Base-by-base conservation (phyloP, 2,113 vertebrate genomes). In the Camelus dromedarius region DNA sequence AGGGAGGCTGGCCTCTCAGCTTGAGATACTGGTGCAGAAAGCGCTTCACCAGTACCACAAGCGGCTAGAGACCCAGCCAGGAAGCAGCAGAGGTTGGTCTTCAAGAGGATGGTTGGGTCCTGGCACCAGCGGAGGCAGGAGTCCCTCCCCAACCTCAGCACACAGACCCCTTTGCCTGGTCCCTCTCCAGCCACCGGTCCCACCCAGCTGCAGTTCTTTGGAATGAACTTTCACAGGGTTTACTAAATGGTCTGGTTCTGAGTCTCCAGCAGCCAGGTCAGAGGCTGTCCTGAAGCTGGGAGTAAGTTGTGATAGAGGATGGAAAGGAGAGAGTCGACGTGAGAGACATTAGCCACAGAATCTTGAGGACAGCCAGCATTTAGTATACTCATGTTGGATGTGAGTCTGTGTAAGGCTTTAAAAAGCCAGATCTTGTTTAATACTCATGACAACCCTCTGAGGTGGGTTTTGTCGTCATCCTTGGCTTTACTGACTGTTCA, bases 161-260 rank as follows among this genome's bases (percentile, higher is more conserved):
- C 80, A 32, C 32, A 70, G 80, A 80, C 72, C 56, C 77, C 24
- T 64, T n/a, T 60, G 24, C 20, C 14, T 48, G 28, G 76, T 87
- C n/a, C 28, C 52, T 28, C 20, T 56, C 28, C 19, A 50, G 66
- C 80, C 38, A 60, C 84, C 60, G 18, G 28, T 30, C 50, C 72
- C 35, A 9, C 58, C 77, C 80, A 83, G 56, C 42, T 3, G 3
- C 1, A 0, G 32, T 66, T 52, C 46, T 72, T 54, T 35, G 56
- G 60, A 60, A 67, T 2, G 72, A 80, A 9, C 70, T 84, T 26
- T 5, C 72, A 1, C 10, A 38, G 50, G 42, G 46, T 62, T 70
- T 82, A 14, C 67, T 42, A 11, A 58, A 6, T 8, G 60, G 38
- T 16, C 24, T 2, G 0, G 32, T 18, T n/a, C 60, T 4, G 28